A percentile compares a stretch with the other conserved stretches of the same genome.
phyloP scores from a whole-genome alignment of 2,113 vertebrate genomes.

The Pampusana beccarii region DNA sequence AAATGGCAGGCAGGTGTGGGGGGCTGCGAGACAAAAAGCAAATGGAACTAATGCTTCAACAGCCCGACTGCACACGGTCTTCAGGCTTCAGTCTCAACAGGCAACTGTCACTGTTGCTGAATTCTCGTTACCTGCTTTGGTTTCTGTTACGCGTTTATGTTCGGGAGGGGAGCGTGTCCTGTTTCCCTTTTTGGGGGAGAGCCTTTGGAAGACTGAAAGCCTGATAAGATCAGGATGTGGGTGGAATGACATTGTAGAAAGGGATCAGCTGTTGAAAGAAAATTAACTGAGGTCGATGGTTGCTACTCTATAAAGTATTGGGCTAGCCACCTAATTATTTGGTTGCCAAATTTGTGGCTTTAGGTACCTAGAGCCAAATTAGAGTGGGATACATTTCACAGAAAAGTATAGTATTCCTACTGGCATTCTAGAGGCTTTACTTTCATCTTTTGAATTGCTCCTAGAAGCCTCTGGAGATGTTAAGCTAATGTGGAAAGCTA shows the following conservation, averaged over 20 bases:
- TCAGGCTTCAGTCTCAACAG: not conserved
- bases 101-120: not conserved
- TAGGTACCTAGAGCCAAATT: not conserved
- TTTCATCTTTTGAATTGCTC: not conserved
- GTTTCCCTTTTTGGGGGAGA: not conserved
- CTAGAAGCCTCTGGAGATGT: not conserved
- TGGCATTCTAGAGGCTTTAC: not conserved
- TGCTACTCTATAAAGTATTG: not conserved
- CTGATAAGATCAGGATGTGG: not conserved
- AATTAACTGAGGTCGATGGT: not conserved
- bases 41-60: not conserved
- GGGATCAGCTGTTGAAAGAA: not conserved
- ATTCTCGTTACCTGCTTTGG: not conserved
- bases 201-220: not conserved
- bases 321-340: not conserved
- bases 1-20: constrained; percentile 28
- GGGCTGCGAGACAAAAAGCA: constrained; percentile 9
- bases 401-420: not conserved
- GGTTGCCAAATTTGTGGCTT: not conserved
- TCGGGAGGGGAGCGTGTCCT: not conserved
- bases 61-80: not conserved
- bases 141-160: not conserved
- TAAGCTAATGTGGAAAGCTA: not conserved
- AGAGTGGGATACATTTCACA: not conserved
- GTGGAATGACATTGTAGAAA: not conserved